phyloP scores from a whole-genome alignment of 2,113 vertebrate species.

The Corythaixoides concolor region DNA sequence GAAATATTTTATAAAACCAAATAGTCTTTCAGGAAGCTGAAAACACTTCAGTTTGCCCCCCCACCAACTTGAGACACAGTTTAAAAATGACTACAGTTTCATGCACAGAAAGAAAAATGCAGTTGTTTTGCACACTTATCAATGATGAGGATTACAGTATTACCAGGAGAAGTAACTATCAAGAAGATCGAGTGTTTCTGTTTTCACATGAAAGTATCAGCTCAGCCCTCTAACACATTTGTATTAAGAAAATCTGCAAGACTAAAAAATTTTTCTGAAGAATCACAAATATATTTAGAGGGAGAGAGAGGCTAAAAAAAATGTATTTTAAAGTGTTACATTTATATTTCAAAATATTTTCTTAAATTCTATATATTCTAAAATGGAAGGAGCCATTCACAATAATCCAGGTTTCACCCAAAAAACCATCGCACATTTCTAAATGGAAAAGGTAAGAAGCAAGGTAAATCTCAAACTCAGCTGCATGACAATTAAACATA shows the following conservation, averaged over 20 bases:
- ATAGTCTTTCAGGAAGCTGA: not conserved
- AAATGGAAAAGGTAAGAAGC: slow-evolving; percentile 19
- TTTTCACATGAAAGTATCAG: not conserved
- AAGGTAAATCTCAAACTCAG: not conserved
- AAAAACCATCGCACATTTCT: not conserved
- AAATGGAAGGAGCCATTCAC: not conserved
- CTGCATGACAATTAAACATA: slow-evolving; percentile 1
- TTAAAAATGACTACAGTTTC: not conserved
- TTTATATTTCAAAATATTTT: not conserved
- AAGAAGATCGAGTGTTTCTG: not conserved
- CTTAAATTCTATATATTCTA: not conserved
- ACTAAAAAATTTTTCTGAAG: not conserved
- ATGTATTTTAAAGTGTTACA: not conserved
- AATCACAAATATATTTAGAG: not conserved
- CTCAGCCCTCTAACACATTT: not conserved
- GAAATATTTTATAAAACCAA: not conserved
- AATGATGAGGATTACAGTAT: not conserved
- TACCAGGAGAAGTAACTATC: not conserved
- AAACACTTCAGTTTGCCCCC: not conserved
- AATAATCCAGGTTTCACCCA: not conserved
- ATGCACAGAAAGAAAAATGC: not conserved
- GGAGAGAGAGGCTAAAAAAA: not conserved
- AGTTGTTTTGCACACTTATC: not conserved
- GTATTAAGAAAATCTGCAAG: not conserved
- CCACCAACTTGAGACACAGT: not conserved